Conservation (phyloP, 2,888 invertebrate genomes). For the Belgica antarctica region DNA sequence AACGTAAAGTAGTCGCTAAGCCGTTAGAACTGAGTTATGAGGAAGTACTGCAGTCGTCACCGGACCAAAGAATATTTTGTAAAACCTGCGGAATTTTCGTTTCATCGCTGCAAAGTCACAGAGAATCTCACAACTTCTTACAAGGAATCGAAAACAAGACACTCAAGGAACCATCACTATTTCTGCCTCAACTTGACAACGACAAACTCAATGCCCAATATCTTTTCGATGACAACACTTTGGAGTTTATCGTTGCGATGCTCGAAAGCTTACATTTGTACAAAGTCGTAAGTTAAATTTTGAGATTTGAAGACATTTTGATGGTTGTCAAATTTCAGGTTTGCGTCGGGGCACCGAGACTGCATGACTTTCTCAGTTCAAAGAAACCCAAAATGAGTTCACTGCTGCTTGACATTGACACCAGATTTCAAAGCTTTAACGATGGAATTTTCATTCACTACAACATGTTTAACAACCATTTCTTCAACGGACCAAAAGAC, state of each 20-base stretch:
- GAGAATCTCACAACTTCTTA: slow-evolving; percentile 58
- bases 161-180: slow-evolving; percentile 63
- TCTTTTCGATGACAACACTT: slow-evolving; percentile 70
- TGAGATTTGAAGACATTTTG: no score
- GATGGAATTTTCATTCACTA: slow-evolving; percentile 71
- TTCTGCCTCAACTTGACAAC: slow-evolving; percentile 68
- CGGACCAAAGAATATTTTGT: not conserved
- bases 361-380: slow-evolving; percentile 65
- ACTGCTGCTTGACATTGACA: slow-evolving; percentile 78
- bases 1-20: not conserved
- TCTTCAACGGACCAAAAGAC: slow-evolving; percentile 66
- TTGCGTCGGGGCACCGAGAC: slow-evolving; percentile 82
- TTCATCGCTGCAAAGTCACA: slow-evolving; percentile 53
- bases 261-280: slow-evolving; percentile 62
- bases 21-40: not conserved
- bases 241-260: slow-evolving; percentile 64
- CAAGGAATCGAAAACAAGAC: slow-evolving; percentile 60
- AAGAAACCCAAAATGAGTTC: slow-evolving; percentile 57
- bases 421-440: slow-evolving; percentile 66
- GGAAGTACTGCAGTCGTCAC: not conserved
- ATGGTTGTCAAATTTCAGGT: no score
- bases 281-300: no score
- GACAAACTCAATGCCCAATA: slow-evolving; percentile 85
- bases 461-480: slow-evolving; percentile 88
- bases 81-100: slow-evolving; percentile 4